Evolutionary conservation across 2,113 vertebrate genomes (phyloP).

Genomic region (Rhabdomys dilectus): DNA sequence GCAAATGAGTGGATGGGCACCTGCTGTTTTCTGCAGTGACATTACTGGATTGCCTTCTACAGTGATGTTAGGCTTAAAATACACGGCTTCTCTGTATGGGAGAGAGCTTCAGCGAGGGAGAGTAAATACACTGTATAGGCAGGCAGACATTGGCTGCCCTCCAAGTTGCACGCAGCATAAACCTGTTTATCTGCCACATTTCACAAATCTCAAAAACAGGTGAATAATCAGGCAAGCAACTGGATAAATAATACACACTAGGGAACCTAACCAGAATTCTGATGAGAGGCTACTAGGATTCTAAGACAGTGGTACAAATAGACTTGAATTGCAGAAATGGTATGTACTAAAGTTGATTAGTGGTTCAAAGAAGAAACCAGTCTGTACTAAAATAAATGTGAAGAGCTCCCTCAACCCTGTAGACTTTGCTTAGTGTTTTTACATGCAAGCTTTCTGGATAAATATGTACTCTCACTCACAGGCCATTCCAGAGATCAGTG

Average conservation of each 20-base stretch:
- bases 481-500: background rate
- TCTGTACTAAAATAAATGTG: slow-evolving; percentile 35
- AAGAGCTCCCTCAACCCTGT: slow-evolving; percentile 30
- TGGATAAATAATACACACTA: slow-evolving; percentile 79
- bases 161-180: slow-evolving; percentile 79
- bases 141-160: slow-evolving; percentile 79
- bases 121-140: slow-evolving; percentile 75
- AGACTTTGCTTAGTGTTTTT: slow-evolving; percentile 41
- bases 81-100: slow-evolving; percentile 76
- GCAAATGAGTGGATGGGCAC: slow-evolving; percentile 77
- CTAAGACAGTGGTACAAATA: slow-evolving; percentile 65
- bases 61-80: slow-evolving; percentile 76
- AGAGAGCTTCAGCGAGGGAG: slow-evolving; percentile 65
- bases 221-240: slow-evolving; percentile 78
- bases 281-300: slow-evolving; percentile 64
- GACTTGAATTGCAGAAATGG: slow-evolving; percentile 51
- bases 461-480: background rate
- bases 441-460: slow-evolving; percentile 39
- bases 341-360: slow-evolving; percentile 71
- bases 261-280: slow-evolving; percentile 76
- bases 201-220: slow-evolving; percentile 78
- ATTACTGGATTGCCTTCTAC: slow-evolving; percentile 75
- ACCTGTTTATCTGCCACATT: slow-evolving; percentile 80
- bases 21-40: slow-evolving; percentile 82
- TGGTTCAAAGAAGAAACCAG: slow-evolving; percentile 64